Evolutionary conservation across 2,113 vertebrate species (phyloP), one percentile per base, ranked within the genome.

Genomic region (Malurus melanocephalus): DNA sequence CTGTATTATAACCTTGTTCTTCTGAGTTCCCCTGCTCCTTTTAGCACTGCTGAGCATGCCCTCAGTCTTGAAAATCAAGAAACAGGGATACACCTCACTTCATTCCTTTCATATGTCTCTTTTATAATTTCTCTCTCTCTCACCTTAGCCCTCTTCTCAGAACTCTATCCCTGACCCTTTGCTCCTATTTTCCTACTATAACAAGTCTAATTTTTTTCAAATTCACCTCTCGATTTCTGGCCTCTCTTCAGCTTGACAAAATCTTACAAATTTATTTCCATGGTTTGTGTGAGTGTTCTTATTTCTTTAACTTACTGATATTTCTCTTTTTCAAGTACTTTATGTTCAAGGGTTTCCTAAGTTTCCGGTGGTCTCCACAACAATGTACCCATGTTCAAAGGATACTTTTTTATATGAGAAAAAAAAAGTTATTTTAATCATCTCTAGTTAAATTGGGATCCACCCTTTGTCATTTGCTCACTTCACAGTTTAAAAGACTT

Each of bases 61-160:
- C 4, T 61, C 22, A 22, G 21, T 81, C 66, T 65, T 78, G 42
- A 81, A 85, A 77, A 40, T 55, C 40, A 77, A 73, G 49, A 22
- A 89, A 73, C 74, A 67, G 40, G 45, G 40, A 51, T 80, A 40
- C 23, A 59, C 0, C 0, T 85, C 33, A 49, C 16, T 49, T 65
- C 65, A 14, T 51, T 85, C 35, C 66, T 87, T 77, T 87, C 32
- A 49, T 65, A 30, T 38, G 64, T 55, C 14, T 51, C 18, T 76
- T 80, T 46, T 55, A 60, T 68, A 9, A 51, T 45, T 4, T 67
- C 6, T 75, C 4, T 16, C 26, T 62, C 43, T 56, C 16, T n/a
- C 22, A 10, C 16, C 28, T 5, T 2, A 0, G 2, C 35, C 10
- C 2, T 2, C 13, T 71, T 78, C 56, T 18, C n/a, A 71, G 8